Evolutionary conservation across 92 coral and sea anemone species (phyloP).

Genomic region (Heteractis magnifica): DNA sequence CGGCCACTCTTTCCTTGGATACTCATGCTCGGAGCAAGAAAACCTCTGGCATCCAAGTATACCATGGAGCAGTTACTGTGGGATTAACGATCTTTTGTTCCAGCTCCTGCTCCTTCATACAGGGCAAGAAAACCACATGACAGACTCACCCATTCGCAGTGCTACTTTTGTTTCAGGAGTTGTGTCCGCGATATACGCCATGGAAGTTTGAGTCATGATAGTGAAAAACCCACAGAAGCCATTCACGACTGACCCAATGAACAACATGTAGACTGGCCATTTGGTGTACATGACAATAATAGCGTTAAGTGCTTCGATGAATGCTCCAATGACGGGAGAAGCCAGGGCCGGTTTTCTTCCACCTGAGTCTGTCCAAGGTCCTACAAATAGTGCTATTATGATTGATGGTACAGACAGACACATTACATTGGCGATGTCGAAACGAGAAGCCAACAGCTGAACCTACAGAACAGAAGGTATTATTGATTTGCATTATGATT

Average conservation of each 20-base stretch:
- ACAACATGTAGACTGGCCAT: conserved; percentile 63
- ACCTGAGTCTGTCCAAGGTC: conserved; percentile 79
- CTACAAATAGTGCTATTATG: conserved; percentile 57
- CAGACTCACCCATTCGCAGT: conserved; percentile 59
- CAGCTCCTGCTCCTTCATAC: not conserved
- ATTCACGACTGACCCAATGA: conserved; percentile 67
- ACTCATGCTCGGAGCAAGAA: too few species aligned
- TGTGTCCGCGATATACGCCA: conserved; percentile 74
- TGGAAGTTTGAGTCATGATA: conserved; percentile 62
- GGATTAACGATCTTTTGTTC: too few species aligned
- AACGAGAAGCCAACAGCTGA: conserved; percentile 53
- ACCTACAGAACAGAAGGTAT: conserved; percentile 42
- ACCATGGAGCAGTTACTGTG: too few species aligned
- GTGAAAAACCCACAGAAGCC: conserved; percentile 76
- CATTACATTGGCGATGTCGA: conserved; percentile 62
- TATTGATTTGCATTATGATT: too few species aligned
- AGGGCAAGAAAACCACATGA: not conserved
- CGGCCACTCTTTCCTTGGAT: too few species aligned
- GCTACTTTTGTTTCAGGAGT: conserved; percentile 57
- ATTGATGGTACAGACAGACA: conserved; percentile 65
- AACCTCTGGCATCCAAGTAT: too few species aligned
- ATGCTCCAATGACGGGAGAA: conserved; percentile 65
- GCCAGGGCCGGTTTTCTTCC: conserved; percentile 64
- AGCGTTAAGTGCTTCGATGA: conserved; percentile 52
- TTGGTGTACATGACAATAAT: conserved; percentile 69